These are phyloP conservation scores for Rhombomys opimus DNA, from an alignment of 2,113 vertebrate genomes.

Conservation along the genomic window DNA sequence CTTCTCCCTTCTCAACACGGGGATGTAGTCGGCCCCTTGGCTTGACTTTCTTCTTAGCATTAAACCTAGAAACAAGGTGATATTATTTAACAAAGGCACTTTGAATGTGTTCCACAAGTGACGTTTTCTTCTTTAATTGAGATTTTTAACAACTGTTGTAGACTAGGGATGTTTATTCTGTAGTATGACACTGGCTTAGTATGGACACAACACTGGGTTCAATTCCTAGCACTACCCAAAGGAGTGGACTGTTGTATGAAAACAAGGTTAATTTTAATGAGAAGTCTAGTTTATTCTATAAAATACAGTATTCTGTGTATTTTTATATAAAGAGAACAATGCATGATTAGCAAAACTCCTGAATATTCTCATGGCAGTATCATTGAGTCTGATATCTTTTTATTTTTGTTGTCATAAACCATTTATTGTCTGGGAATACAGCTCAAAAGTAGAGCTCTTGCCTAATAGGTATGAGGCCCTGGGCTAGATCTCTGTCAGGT, in stretches of 20 bases:
- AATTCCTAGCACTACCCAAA: background rate
- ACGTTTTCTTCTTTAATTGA: conserved; percentile 30
- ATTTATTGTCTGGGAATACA: conserved; percentile 19
- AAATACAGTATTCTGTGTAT: conserved; percentile 17
- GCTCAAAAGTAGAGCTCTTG: background rate
- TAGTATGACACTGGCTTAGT: background rate
- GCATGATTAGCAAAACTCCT: conserved; percentile 41
- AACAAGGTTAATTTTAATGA: conserved; percentile 38
- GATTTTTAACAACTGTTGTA: conserved; percentile 28
- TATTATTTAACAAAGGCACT: conserved; percentile 45
- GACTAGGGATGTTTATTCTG: background rate
- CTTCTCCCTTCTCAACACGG: background rate
- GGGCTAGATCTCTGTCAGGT: background rate
- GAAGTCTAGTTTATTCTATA: conserved; percentile 11
- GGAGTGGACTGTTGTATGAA: conserved; percentile 13
- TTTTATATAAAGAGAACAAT: conserved; percentile 7
- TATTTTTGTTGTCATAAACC: conserved; percentile 43
- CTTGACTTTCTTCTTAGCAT: conserved; percentile 15
- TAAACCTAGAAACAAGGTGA: conserved; percentile 7
- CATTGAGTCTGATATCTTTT: background rate
- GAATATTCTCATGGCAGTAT: background rate
- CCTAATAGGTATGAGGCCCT: background rate
- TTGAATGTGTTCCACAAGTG: conserved; percentile 52
- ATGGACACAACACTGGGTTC: background rate
- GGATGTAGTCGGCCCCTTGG: background rate